Base-by-base conservation (phyloP, 2,888 invertebrate genomes). In the Napeogenes sylphis region DNA sequence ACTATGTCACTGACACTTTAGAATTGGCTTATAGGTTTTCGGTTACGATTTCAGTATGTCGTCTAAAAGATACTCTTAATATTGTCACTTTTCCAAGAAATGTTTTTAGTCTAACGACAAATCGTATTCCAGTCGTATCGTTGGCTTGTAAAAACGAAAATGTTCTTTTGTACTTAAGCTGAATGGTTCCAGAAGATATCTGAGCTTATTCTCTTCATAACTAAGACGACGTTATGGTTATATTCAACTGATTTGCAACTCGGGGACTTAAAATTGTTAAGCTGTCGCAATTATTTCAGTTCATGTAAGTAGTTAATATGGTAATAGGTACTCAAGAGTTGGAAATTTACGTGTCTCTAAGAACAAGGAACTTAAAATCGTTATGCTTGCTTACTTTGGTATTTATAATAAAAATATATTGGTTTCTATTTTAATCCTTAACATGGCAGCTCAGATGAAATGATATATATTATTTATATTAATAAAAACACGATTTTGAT, bases 321-420 rank as follows among this genome's bases (percentile, higher is more conserved):
- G 51, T 51, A 51, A 51, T 51, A 10, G 51, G 51, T 51, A 30
- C 30, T 51, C 30, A 21, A 51, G 51, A 51, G 51, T 51, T 51
- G 21, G 30, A 12, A 51, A 51, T 51, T 51, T 51, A 51, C 51
- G 51, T 51, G 51, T 30, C 30, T 51, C 21, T 51, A 30, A 30
- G 4, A 51, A 51, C 30, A 51, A 51, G 12, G 51, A 30, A 21
- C 35, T 56, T 58, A 72, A 73, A 74, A 77, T 78, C 76, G 73
- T 78, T 75, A 76, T 73, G 67, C 69, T 62, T 21, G 21, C 21
- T 42, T 46, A 45, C 8, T 42, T 35, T 33, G 42, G 46, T 54
- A 47, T 55, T 58, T 42, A 10, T 42, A 8, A 42, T 42, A 42
- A 10, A 42, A 5, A 42, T 10, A 3, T 10, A 42, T 42, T 42